These are phyloP conservation scores for Norana najaformis DNA, from an alignment of 2,888 invertebrate species.

Conservation along the genomic window DNA sequence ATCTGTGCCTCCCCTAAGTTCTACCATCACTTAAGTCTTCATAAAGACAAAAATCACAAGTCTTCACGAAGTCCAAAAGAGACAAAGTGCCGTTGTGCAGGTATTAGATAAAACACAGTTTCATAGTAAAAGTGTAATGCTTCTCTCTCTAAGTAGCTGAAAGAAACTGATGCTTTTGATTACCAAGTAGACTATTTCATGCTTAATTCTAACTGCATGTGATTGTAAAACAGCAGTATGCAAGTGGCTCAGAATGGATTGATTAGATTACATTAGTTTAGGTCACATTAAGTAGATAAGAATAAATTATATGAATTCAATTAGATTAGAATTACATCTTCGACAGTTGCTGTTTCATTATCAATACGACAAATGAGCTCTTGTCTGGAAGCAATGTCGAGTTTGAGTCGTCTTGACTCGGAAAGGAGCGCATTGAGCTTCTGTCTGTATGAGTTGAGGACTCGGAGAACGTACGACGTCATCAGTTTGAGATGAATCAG, in stretches of 20 bases:
- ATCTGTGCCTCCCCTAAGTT: no score
- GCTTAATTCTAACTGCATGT: no score
- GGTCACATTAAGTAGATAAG: background rate
- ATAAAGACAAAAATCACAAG: no score
- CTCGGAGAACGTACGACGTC: slow-evolving; percentile 60
- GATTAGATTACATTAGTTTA: background rate
- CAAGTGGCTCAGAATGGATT: no score
- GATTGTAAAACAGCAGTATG: no score
- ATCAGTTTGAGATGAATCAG: slow-evolving; percentile 60
- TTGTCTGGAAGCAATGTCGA: slow-evolving; percentile 57
- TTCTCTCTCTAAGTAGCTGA: background rate
- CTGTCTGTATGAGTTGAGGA: slow-evolving; percentile 62
- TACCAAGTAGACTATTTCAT: no score
- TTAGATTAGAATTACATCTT: slow-evolving; percentile 50
- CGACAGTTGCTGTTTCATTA: slow-evolving; percentile 57
- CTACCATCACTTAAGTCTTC: no score
- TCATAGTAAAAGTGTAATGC: no score
- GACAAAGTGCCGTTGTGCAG: no score
- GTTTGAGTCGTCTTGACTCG: slow-evolving; percentile 58
- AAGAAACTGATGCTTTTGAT: background rate
- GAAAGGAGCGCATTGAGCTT: slow-evolving; percentile 57
- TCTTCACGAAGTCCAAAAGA: no score
- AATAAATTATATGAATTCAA: background rate
- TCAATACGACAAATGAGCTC: slow-evolving; percentile 59
- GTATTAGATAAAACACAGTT: no score